A percentile compares a stretch with the other conserved stretches of the same genome.
These are phyloP conservation scores for Drosophila saltans DNA, from an alignment of 1,140 invertebrate species.

Conservation along the genomic window DNA sequence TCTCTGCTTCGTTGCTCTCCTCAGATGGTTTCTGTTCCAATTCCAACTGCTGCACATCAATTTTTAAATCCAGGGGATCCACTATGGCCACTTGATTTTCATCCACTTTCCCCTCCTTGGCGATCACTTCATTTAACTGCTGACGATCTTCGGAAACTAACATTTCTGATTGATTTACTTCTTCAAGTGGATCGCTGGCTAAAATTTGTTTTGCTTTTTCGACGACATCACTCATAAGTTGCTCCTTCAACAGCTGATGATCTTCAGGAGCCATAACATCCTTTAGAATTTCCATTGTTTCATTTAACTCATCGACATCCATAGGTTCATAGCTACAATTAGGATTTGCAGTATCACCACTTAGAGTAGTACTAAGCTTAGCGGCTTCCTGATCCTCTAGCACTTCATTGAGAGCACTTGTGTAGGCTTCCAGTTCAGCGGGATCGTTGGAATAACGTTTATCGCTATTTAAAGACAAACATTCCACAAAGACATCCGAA, in stretches of 20 bases:
- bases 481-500: slow-evolving; percentile 73
- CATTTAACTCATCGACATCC: slow-evolving; percentile 74
- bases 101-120: too few relatives aligned
- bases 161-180: background rate
- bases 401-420: slow-evolving; percentile 68
- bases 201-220: background rate
- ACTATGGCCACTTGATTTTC: too few relatives aligned
- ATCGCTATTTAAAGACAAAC: slow-evolving; percentile 55
- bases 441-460: slow-evolving; percentile 42
- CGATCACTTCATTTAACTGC: background rate
- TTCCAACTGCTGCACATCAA: too few relatives aligned
- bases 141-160: background rate
- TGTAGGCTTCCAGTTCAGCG: slow-evolving; percentile 64
- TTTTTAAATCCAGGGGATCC: too few relatives aligned
- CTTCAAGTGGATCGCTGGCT: background rate
- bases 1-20: too few relatives aligned
- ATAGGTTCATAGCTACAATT: slow-evolving; percentile 68
- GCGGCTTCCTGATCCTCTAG: background rate
- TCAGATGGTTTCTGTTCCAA: too few relatives aligned
- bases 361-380: slow-evolving; percentile 43
- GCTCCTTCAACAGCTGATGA: slow-evolving; percentile 52
- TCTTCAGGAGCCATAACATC: slow-evolving; percentile 54
- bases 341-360: slow-evolving; percentile 20
- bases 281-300: slow-evolving; percentile 68
- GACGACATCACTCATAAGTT: slow-evolving; percentile 28